Base-by-base conservation (phyloP, 2,888 invertebrate species). In the Hydrotaea cyrtoneurina region DNA sequence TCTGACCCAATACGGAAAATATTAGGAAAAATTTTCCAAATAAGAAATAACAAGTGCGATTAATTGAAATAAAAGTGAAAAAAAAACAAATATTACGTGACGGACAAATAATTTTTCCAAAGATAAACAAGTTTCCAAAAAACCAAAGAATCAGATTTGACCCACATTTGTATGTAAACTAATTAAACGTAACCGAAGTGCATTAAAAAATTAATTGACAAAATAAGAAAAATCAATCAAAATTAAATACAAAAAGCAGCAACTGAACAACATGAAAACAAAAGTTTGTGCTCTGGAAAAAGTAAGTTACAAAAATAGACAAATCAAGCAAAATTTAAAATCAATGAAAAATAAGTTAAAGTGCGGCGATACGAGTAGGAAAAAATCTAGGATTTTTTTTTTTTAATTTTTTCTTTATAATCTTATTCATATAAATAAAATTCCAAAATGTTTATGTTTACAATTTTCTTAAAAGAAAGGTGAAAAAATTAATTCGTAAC, bases 211-310 rank as follows among this genome's bases (percentile, higher is more conserved):
- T 39, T 13, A 66, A n/a, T 59, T 57, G 7, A 31, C 31, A 31
- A 31, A 31, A 2, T 4, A 31, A 31, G 31, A 31, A 26, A 64
- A 46, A 19, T 8, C 17, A 43, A 4, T 39, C 69, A 69, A 69
- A 23, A 69, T 43, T n/a, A 43, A 69, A 46, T 43, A 50, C 19
- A 55, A 55, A 4, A 10, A 55, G 7, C 55, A 21, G 2, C 21
- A 55, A 7, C 31, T 31, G 2, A 69, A 69, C 69, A 69, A 69
- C 46, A 69, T 69, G 69, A 69, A 69, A 46, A 46, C 69, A 11
- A 69, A 69, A 69, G 43, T 69, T 69, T 69, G 43, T 43, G 10
- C 39, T 46, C 15, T 69, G 46, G 69, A 69, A 46, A 69, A 69
- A 69, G 69, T 69, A 69, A 69, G 69, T 69, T 36, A 1, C 11